phyloP scores from a whole-genome alignment of 2,797 vertebrate species.

The Lithobates sylvaticus region DNA sequence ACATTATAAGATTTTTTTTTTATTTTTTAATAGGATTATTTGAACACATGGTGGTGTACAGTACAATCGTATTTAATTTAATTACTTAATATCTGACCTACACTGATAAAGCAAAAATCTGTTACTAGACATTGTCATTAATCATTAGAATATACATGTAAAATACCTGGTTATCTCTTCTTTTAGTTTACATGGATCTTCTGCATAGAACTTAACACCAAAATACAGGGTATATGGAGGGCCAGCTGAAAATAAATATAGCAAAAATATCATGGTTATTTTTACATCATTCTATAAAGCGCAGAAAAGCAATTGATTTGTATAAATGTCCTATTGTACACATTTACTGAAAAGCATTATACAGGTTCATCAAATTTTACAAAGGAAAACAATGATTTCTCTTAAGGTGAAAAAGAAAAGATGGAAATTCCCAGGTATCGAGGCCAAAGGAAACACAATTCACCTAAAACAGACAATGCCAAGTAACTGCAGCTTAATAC shows the following conservation, averaged over 20 bases:
- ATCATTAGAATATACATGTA: not conserved
- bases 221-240: constrained; percentile 90
- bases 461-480: too few relatives aligned
- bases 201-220: constrained; percentile 89
- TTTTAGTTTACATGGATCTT: constrained; percentile 88
- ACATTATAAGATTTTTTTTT: too few relatives aligned
- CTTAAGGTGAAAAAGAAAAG: not conserved
- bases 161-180: constrained; percentile 88
- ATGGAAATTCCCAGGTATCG: not conserved
- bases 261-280: not conserved
- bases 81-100: too few relatives aligned
- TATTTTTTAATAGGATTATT: too few relatives aligned
- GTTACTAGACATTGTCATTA: too few relatives aligned
- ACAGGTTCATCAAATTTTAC: not conserved
- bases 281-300: not conserved
- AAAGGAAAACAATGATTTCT: not conserved
- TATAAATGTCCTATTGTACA: not conserved
- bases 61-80: too few relatives aligned
- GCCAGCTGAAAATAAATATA: constrained; percentile 75
- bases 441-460: not conserved
- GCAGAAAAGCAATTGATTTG: not conserved
- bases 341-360: not conserved
- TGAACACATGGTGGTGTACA: too few relatives aligned
- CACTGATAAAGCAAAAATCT: too few relatives aligned
- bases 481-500: not conserved